Base-by-base conservation (phyloP, 2,797 vertebrate genomes). In the Cynopterus sphinx region DNA sequence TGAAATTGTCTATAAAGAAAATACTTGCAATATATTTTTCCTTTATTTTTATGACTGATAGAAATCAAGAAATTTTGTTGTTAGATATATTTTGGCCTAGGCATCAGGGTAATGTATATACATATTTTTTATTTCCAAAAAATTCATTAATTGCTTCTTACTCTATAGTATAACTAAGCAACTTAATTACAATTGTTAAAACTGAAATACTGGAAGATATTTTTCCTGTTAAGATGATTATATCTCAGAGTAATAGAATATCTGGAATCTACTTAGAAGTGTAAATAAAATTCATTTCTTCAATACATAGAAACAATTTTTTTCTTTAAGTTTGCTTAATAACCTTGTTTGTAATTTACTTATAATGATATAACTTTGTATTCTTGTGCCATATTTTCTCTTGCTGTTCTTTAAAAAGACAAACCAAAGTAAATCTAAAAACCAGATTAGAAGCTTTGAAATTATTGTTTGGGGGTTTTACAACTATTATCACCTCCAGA, bases 41-140 rank as follows among this genome's bases (percentile, higher is more conserved):
- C 96, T 97, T 97, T 97, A 97, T 98, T 98, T 97, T 93, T 98
- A 98, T 98, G 98, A 98, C 96, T 98, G 98, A 92, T 97, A 98
- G 97, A 98, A 98, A 98, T 98, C 97, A 98, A 98, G 98, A 98
- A 98, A 98, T 96, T 96, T 95, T 97, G 97, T 95, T 91, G 74
- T 97, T 98, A 97, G 82, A 82, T 98, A 84, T 98, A 98, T 98
- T 98, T 98, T 98, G 97, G 94, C 97, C 97, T 97, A 96, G 73
- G 73, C 96, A 87, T 97, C 95, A 98, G 94, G 96, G 96, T 98
- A 98, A 96, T 96, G 91, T 95, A 98, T 91, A 98, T 96, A 98
- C 97, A 53, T 96, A 97, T 97, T 98, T 98, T 98, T 98, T 96
- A 61, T 97, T 98, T 97, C 89, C 94, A 97, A 63, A 94, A 94